Evolutionary conservation across 2,797 vertebrate species (phyloP), one percentile per base, ranked within the genome.

Genomic region (Helicolenus hilgendorfi): DNA sequence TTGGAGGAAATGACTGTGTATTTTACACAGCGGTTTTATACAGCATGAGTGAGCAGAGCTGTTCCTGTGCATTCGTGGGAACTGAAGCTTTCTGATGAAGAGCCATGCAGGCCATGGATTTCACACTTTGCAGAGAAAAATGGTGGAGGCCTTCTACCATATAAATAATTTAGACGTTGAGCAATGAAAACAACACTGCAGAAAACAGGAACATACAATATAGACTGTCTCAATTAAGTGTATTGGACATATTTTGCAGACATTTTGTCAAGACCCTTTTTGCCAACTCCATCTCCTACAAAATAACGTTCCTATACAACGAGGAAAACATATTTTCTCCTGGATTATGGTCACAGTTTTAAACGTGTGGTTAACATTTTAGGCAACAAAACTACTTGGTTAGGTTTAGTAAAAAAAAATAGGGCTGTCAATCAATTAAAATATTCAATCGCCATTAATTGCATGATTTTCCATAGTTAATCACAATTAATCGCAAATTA

Each of bases 1-100:
- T 86, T 56, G 24, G 87, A 91, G 78, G 84, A 94, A 95, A 92
- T 95, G 35, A 91, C 89, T 82, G 77, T 83, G 84, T 89, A 77
- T 92, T 94, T 93, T 83, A 85, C 89, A 86, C 77, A 79, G 83
- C 29, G 5, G 72, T 86, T 92, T 91, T 65, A 81, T 56, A 68
- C 80, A 90, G 90, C 81, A 72, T 92, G 77, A 33, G 79, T 83
- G 91, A 88, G 85, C 85, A 86, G 86, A 83, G 83, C 85, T 72
- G 79, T 79, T 56, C 69, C 58, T 38, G 77, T 76, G 84, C 82
- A 77, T 70, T 77, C 77, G 79, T 6, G 20, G 65, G 87, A 89
- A 88, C 83, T 69, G 71, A 86, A 77, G 86, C 78, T 62, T 79
- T 72, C 69, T 64, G 38, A 91, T 38, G 26, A 77, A 81, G 29